Conservation (phyloP, 2,888 invertebrate species). For the Lissonota sp. region DNA sequence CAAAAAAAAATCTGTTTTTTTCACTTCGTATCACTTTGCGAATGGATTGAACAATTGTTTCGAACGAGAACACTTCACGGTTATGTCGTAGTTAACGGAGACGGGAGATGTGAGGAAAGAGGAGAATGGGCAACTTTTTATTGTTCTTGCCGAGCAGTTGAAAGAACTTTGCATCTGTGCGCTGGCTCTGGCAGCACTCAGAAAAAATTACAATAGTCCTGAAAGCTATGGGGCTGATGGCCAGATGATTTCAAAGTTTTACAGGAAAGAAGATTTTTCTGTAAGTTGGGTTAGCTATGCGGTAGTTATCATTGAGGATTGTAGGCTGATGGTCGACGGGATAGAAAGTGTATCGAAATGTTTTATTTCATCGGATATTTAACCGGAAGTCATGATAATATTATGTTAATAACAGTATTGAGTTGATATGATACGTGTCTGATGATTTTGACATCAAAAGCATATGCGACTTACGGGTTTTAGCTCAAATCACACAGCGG, state of each 20-base stretch:
- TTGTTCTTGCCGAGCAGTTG: not conserved
- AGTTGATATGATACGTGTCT: not conserved
- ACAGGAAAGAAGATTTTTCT: too few relatives aligned
- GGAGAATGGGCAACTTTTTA: not conserved
- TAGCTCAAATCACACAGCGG: too few relatives aligned
- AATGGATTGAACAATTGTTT: slow-evolving; percentile 31
- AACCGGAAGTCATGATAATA: too few relatives aligned
- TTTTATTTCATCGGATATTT: too few relatives aligned
- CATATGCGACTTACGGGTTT: too few relatives aligned
- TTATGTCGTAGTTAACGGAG: not conserved
- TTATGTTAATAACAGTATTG: too few relatives aligned
- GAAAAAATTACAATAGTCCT: not conserved
- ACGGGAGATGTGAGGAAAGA: not conserved
- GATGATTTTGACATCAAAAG: slow-evolving; percentile 2
- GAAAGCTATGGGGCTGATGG: too few relatives aligned
- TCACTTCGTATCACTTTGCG: slow-evolving; percentile 7
- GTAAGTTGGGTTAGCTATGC: too few relatives aligned
- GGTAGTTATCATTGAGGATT: too few relatives aligned
- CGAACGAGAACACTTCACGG: slow-evolving; percentile 2
- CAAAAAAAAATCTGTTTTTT: not conserved
- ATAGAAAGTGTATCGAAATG: too few relatives aligned
- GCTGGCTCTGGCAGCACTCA: not conserved
- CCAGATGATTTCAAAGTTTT: too few relatives aligned
- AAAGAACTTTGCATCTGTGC: not conserved
- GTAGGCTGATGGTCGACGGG: too few relatives aligned